Evolutionary conservation across 2,888 invertebrate species (phyloP), one percentile per base, ranked within the genome.

Genomic region (Diaphora mendica): DNA sequence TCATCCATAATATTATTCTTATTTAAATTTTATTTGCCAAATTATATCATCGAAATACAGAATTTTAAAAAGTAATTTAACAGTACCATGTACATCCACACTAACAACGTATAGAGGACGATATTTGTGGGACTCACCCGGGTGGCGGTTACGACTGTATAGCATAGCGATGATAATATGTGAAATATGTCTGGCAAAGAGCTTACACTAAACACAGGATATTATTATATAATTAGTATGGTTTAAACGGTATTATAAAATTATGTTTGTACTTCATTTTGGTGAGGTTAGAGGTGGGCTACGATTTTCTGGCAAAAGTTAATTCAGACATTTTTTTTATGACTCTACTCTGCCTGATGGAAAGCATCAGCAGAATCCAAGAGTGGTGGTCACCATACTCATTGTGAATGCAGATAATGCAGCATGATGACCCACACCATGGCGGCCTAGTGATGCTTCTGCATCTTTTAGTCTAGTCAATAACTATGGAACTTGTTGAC

Each of bases 101-200:
- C 71, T 66, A 66, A 71, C 30, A 20, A 20, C 23, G 17, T 66
- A 30, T 68, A 9, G 11, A 20, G 20, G 15, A 48, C 5, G 20
- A 66, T 71, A 71, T 71, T 71, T 71, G 59, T 39, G 71, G 42
- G 11, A 26, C 44, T 66, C 26, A 71, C 26, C 65, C 64, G 51
- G 39, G 39, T 66, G 35, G 71, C 5, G 71, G 64, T 66, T 71
- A 39, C 42, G 59, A 71, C 66, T 71, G 59, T 66, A 55, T 59
- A 42, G 55, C 44, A 42, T 55, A 55, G 39, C 17, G 55, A 55
- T 26, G 51, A 30, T 55, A 66, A 39, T 66, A 71, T 71, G 71
- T 59, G 13, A 59, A 66, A 44, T 71, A 71, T 66, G 39, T 26
- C 15, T 39, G 9, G 55, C 30, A 55, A 55, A 35, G 48, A n/a